Evolutionary conservation across 2,113 vertebrate genomes (phyloP).

Genomic region (Acrocephalus kingi): DNA sequence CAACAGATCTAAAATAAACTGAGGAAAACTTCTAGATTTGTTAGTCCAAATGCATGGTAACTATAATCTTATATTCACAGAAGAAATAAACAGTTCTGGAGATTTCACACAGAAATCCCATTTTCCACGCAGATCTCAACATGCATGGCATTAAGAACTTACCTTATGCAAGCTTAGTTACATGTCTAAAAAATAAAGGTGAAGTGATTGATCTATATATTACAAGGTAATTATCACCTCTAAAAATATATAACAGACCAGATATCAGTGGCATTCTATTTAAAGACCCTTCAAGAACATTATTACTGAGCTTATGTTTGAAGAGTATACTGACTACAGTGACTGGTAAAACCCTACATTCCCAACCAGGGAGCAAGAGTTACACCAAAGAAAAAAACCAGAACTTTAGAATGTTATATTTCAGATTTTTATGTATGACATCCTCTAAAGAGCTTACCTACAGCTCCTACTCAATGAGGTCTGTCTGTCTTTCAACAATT

Average conservation of each 20-base stretch:
- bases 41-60: neutral
- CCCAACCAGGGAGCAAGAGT: neutral
- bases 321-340: neutral
- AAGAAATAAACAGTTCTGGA: neutral
- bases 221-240: neutral
- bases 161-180: neutral
- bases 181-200: neutral
- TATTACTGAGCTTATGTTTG: neutral
- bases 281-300: neutral
- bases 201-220: neutral
- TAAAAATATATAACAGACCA: neutral
- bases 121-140: neutral
- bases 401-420: neutral
- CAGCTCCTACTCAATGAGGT: neutral
- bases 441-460: neutral
- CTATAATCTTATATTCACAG: neutral
- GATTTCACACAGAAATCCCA: neutral
- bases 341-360: neutral
- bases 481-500: neutral
- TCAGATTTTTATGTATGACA: neutral
- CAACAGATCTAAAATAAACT: neutral
- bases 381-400: neutral
- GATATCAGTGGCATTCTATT: neutral
- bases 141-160: neutral
- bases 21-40: neutral